Evolutionary conservation across 1,140 invertebrate genomes (phyloP).

Genomic region (Cotesia typhae): DNA sequence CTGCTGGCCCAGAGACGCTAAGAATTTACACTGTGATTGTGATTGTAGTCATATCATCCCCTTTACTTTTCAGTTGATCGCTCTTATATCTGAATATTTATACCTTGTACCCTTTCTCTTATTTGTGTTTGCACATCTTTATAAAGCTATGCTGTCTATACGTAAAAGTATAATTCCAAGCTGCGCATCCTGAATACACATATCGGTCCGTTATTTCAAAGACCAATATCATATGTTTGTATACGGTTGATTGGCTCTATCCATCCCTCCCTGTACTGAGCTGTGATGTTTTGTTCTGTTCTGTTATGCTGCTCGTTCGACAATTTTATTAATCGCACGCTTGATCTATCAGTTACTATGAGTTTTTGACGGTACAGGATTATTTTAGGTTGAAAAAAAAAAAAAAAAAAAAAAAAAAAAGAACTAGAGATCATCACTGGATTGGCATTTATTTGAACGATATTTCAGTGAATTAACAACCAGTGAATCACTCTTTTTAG

Average conservation of each 20-base stretch:
- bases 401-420: not conserved
- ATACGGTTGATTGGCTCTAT: not conserved
- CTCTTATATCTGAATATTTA: not conserved
- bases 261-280: not conserved
- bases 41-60: not conserved
- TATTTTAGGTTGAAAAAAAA: not conserved
- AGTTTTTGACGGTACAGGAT: not conserved
- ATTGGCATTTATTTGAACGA: constrained; percentile 7
- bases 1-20: constrained; percentile 26
- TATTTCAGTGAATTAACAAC: not conserved
- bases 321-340: not conserved
- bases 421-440: not conserved
- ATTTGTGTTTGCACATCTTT: constrained; percentile 25
- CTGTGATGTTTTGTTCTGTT: not conserved
- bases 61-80: not conserved
- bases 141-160: not conserved
- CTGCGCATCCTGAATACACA: constrained; percentile 9
- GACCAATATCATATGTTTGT: constrained; percentile 10
- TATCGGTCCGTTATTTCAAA: not conserved
- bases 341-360: no score
- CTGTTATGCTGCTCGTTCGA: not conserved
- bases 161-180: constrained; percentile 7
- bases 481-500: no score
- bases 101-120: not conserved
- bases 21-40: constrained; percentile 11